These are phyloP conservation scores for Microplitis manilae DNA, from an alignment of 2,888 invertebrate genomes.

Conservation along the genomic window DNA sequence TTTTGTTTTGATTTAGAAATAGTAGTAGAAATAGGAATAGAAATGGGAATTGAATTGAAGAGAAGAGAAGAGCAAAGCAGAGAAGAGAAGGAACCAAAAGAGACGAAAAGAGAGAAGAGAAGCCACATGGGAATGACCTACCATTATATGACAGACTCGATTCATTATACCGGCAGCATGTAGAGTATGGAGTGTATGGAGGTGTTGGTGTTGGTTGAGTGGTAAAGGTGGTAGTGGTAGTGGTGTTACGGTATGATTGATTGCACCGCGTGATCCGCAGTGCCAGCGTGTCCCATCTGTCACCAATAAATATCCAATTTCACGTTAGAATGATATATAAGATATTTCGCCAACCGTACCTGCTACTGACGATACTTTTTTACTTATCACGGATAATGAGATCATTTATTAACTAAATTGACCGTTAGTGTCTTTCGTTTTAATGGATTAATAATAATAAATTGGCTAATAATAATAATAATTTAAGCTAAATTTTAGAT, in stretches of 20 bases:
- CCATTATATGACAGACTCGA: conserved; percentile 35
- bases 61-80: conserved; percentile 20
- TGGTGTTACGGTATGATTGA: conserved; percentile 68
- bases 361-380: conserved; percentile 45
- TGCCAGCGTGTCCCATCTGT: conserved; percentile 69
- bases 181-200: not conserved
- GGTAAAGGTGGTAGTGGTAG: conserved; percentile 31
- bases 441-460: too few relatives aligned
- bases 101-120: conserved; percentile 29
- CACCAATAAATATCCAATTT: conserved; percentile 72
- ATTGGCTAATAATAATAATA: not conserved
- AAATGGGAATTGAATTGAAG: not conserved
- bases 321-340: conserved; percentile 70
- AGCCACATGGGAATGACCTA: conserved; percentile 34
- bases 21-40: not conserved
- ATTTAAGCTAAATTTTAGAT: not conserved
- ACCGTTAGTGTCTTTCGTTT: conserved; percentile 47
- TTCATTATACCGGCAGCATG: conserved; percentile 35
- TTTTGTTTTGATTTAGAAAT: not conserved
- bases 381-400: conserved; percentile 63
- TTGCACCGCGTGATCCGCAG: conserved; percentile 65
- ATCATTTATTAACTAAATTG: conserved; percentile 71
- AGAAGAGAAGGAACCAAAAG: conserved; percentile 24
- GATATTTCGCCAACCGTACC: conserved; percentile 66
- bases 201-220: not conserved